Evolutionary conservation across 2,888 invertebrate species (phyloP), one percentile per base, ranked within the genome.

Genomic region (Esperia sulphurella): DNA sequence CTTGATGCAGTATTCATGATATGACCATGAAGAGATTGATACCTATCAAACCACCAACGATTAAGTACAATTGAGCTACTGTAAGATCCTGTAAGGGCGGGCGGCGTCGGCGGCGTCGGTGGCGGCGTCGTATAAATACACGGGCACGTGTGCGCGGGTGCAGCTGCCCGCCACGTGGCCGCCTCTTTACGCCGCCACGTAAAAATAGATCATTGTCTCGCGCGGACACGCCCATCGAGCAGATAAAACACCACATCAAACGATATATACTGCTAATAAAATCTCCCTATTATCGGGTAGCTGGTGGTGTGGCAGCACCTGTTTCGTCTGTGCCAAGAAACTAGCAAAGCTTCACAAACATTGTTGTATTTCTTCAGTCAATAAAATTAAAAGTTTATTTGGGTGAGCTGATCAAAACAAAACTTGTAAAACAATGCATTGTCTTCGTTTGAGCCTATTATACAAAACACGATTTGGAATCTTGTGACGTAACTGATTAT

Each of bases 181-280:
- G 75, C 68, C 79, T 79, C 83, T 81, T 81, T 79, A 81, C 83
- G 75, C 71, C 67, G 63, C 68, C 61, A 62, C 67, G 77, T 79
- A 77, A 85, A 88, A 86, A 88, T 88, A 89, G 88, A 87, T 78
- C 82, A 88, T 88, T 88, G 87, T 87, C 88, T 83, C 56, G 65
- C 57, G 55, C 63, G 65, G 75, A 74, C 88, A 86, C 88, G 86
- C 88, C 88, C 75, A 85, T 80, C 59, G 58, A 62, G 65, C 79
- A 83, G 77, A 86, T 86, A 86, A 86, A 88, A 85, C 82, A 82
- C 84, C 86, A 84, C 88, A 88, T 85, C 85, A 88, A 84, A 86
- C 76, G 71, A 64, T 71, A 72, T 68, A 69, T 41, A 68, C 64
- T 47, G 72, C 75, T 70, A 72, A 63, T 76, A 73, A 82, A 83